Conservation (phyloP, 2,888 invertebrate species). For the Epiblema foenella region DNA sequence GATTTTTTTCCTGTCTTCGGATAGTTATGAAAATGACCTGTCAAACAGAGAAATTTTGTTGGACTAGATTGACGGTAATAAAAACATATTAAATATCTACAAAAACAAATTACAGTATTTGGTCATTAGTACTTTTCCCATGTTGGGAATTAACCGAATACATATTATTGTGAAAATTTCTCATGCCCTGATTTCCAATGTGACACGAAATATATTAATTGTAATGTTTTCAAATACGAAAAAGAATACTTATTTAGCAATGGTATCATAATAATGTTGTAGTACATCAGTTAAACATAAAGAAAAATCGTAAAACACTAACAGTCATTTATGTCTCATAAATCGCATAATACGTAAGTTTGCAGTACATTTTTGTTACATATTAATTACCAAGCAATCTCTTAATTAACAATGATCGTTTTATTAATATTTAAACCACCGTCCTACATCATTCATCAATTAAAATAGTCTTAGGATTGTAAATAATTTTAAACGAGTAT, state of each 20-base stretch:
- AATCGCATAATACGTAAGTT: neutral
- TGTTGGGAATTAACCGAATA: no score
- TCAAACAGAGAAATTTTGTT: no score
- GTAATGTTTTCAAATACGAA: neutral
- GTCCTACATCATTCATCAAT: slow-evolving; percentile 7
- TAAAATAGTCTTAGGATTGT: slow-evolving; percentile 13
- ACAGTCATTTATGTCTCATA: neutral
- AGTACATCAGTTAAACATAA: no score
- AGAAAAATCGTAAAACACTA: neutral
- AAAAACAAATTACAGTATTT: no score
- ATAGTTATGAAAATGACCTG: no score
- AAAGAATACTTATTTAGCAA: neutral
- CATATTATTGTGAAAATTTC: no score
- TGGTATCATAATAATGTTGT: neutral
- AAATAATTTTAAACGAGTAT: slow-evolving; percentile 37
- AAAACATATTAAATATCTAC: no score
- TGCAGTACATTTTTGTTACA: neutral
- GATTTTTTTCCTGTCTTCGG: no score
- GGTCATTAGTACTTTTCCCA: no score
- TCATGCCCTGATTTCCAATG: no score
- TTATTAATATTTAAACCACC: slow-evolving; percentile 4
- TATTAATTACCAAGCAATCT: neutral
- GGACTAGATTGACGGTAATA: no score
- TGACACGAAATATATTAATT: no score
- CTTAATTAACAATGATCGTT: neutral